Evolutionary conservation across 2,113 vertebrate species (phyloP).

Genomic region (Hippoglossus stenolepis): DNA sequence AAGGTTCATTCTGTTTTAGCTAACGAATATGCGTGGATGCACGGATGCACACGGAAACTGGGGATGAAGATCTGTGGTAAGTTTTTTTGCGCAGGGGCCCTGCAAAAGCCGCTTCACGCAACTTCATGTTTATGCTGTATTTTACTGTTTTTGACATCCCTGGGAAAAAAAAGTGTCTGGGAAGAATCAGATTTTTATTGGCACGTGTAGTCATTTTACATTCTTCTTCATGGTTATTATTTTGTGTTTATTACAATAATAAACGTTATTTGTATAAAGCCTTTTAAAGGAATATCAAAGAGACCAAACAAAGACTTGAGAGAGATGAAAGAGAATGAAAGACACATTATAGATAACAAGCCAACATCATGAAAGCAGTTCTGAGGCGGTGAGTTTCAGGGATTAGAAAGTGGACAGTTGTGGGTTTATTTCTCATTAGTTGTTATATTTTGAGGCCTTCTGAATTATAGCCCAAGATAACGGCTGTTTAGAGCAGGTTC

Average conservation of each 20-base stretch:
- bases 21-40: constrained; percentile 94
- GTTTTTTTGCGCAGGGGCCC: constrained; percentile 61
- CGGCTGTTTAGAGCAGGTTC: constrained; percentile 34
- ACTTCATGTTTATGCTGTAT: background rate
- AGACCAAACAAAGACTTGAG: no score
- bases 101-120: background rate
- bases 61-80: constrained; percentile 99
- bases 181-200: background rate
- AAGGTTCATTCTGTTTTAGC: constrained; percentile 86
- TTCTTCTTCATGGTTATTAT: background rate
- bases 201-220: background rate
- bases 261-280: background rate
- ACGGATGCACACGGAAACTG: constrained; percentile 97
- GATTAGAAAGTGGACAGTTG: background rate
- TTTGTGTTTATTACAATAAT: no score
- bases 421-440: background rate
- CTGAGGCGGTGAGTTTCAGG: no score
- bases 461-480: constrained; percentile 32
- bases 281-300: background rate
- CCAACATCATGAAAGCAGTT: background rate
- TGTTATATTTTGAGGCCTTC: constrained; percentile 10
- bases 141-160: background rate
- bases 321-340: background rate
- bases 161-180: background rate
- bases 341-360: background rate